Base-by-base conservation (phyloP, 2,113 vertebrate species). In the Mesembrinibis cayennensis region DNA sequence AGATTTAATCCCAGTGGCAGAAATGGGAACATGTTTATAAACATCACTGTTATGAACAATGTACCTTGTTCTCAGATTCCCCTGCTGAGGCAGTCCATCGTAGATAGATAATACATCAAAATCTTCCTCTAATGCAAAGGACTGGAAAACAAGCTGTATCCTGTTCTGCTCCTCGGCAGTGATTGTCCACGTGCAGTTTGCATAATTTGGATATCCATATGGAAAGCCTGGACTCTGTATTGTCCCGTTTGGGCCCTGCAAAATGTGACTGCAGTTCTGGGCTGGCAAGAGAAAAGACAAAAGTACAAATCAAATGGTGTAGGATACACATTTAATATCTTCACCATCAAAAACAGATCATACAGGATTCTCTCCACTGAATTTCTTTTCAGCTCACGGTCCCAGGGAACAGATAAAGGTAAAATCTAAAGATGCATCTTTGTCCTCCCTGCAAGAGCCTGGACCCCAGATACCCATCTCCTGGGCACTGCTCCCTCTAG, bases 161-260 rank as follows among this genome's bases (percentile, higher is more conserved):
- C 99, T 98, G 97, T 99, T 99, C 97, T 99, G 99, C 95, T 99
- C 99, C 70, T 99, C 98, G 0, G 99, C 99, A 32, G 98, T 98
- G 95, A 99, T 99, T 97, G 99, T 99, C 99, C 99, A 99, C 6
- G 99, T 99, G 97, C 99, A 99, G 98, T 99, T 99, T 98, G 99
- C 99, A 34, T 99, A 99, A 98, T 99, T 99, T 84, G 99, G 99
- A 95, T 99, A 99, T 93, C 99, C 99, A 6, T 99, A 99, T 0
- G 99, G 99, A 87, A 99, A 99, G 87, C 99, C 99, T 3, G 99
- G 99, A 96, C 99, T 99, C 97, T 99, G 99, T 89, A 99, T 98
- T 1, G 99, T 99, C 96, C 99, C 99, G 45, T 99, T 99, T 76
- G 99, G 99, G 95, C 98, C 99, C 82, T 98, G 98, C 96, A 99